Evolutionary conservation across 2,113 vertebrate species (phyloP).

Genomic region (Mesoclemmys tuberculata): DNA sequence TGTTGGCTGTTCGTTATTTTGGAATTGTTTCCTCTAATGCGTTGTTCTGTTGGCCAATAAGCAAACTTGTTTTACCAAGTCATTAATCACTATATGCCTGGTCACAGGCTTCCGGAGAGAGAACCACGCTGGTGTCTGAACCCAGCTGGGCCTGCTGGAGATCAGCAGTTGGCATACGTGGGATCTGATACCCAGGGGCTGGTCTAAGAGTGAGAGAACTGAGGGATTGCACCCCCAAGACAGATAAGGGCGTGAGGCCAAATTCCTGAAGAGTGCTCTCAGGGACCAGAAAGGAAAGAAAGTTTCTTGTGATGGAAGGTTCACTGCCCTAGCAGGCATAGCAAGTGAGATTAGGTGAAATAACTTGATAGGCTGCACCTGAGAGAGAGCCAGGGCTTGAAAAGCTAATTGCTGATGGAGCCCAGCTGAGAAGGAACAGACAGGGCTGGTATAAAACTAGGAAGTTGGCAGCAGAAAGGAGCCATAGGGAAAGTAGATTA

Average conservation of each 20-base stretch:
- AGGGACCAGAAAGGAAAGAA: neutral
- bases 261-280: neutral
- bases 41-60: neutral
- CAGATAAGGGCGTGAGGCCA: rapidly evolving
- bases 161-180: too few relatives aligned
- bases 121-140: neutral
- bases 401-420: too few relatives aligned
- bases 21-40: neutral
- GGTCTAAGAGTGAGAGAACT: neutral
- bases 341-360: too few relatives aligned
- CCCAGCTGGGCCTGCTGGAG: too few relatives aligned
- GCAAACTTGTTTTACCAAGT: neutral
- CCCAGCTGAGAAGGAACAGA: too few relatives aligned
- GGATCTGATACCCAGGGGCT: too few relatives aligned
- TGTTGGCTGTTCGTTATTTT: neutral
- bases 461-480: too few relatives aligned
- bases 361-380: too few relatives aligned
- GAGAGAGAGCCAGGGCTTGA: too few relatives aligned
- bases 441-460: too few relatives aligned
- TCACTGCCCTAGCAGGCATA: too few relatives aligned
- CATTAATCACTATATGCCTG: neutral
- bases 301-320: neutral
- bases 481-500: too few relatives aligned
- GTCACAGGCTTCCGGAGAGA: neutral
- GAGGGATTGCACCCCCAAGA: neutral